Evolutionary conservation across 2,113 vertebrate species (phyloP).

Genomic region (Archilochus colubris): DNA sequence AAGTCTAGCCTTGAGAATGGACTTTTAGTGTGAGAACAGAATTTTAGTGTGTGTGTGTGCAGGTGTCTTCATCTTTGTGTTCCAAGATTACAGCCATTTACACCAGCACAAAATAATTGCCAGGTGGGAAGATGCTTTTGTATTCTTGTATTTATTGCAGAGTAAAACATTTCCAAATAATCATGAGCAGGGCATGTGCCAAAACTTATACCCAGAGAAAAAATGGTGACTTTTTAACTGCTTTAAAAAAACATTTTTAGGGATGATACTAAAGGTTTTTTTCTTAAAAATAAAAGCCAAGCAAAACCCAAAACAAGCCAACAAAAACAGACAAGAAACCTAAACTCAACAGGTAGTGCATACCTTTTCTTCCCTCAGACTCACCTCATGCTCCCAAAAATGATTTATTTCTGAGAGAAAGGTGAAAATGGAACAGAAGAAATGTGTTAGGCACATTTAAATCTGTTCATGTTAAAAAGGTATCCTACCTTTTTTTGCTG

Average conservation of each 20-base stretch:
- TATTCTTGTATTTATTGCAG: neutral
- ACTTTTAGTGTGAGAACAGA: neutral
- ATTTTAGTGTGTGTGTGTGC: neutral
- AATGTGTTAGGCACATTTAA: neutral
- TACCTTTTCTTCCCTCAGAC: neutral
- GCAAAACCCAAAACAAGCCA: neutral
- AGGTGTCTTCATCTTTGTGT: neutral
- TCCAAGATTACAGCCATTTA: neutral
- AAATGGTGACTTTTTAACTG: neutral
- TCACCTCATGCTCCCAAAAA: neutral
- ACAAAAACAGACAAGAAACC: neutral
- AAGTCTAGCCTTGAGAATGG: neutral
- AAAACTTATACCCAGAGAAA: neutral
- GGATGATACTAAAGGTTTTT: neutral
- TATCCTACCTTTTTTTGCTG: neutral
- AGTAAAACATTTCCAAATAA: neutral
- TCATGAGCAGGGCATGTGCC: neutral
- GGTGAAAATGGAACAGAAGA: neutral
- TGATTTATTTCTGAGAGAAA: neutral
- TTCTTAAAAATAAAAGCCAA: neutral
- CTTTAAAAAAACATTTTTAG: neutral
- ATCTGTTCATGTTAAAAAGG: neutral
- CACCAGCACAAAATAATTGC: neutral
- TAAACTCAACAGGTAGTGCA: neutral
- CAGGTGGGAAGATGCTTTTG: neutral